Evolutionary conservation across 2,113 vertebrate genomes (phyloP).

Genomic region (Pteropus alecto): DNA sequence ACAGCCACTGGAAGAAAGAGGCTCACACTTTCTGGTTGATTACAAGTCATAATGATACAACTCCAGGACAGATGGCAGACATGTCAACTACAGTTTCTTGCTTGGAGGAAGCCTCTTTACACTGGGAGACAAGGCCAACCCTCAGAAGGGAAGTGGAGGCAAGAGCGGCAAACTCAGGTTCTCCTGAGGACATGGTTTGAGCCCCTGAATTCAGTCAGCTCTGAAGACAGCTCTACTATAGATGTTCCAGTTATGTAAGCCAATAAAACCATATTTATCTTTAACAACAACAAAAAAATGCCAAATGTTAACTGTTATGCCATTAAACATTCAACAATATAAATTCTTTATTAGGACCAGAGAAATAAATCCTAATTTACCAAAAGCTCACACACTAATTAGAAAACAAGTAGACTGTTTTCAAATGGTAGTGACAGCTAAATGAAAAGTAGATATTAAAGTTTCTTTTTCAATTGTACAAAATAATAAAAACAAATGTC

Average conservation of each 20-base stretch:
- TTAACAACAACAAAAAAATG: not conserved
- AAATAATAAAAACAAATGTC: constrained; percentile 17
- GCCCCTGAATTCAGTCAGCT: not conserved
- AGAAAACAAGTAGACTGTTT: not conserved
- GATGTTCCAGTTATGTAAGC: not conserved
- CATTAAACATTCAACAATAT: constrained; percentile 4
- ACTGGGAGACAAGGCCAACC: too few relatives aligned
- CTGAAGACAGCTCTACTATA: not conserved
- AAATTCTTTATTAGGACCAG: constrained; percentile 24
- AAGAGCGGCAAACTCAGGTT: not conserved
- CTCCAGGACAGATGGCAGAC: not conserved
- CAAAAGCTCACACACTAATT: not conserved
- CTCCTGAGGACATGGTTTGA: not conserved
- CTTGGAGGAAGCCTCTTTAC: not conserved
- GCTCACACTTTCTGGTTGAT: not conserved
- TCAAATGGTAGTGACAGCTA: not conserved
- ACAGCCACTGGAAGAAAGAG: not conserved
- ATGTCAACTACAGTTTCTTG: not conserved
- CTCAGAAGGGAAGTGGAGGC: not conserved
- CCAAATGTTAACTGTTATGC: constrained; percentile 25
- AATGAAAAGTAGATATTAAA: not conserved
- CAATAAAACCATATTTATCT: not conserved
- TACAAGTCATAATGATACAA: too few relatives aligned
- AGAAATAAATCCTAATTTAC: not conserved
- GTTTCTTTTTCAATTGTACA: not conserved